Percentiles rank a stretch among this genome's conserved stretches.
Evolutionary conservation across 1,140 invertebrate species (phyloP).

Genomic region (Bradynema listronoti): DNA sequence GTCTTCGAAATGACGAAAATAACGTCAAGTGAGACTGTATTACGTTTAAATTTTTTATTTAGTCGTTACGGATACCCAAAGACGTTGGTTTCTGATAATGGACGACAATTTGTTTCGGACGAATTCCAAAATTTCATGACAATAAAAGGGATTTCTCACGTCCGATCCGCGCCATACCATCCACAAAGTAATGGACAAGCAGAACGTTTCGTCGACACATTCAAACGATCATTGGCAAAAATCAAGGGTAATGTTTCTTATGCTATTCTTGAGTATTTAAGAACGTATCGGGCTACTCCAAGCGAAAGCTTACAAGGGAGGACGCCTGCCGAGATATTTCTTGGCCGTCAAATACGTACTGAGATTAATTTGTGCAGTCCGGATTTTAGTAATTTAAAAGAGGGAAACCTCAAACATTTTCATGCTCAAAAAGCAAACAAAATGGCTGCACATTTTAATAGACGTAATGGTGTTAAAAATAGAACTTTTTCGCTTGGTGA

Average conservation of each 20-base stretch:
- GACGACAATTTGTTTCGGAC: neutral
- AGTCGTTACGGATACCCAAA: no score
- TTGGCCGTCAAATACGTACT: conserved; percentile 8
- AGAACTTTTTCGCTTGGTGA: no score
- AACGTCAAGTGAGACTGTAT: no score
- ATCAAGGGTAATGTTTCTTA: neutral
- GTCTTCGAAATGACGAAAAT: no score
- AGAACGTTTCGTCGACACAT: conserved; percentile 10
- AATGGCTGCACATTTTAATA: no score
- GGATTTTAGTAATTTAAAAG: no score
- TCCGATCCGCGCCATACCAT: conserved; percentile 9
- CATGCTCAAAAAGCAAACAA: no score
- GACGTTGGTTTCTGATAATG: no score
- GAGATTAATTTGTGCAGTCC: conserved; percentile 3
- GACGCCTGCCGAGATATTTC: conserved; percentile 14
- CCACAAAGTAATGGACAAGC: conserved; percentile 13
- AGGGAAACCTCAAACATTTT: no score
- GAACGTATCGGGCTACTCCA: conserved; percentile 9
- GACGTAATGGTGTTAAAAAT: no score
- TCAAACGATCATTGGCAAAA: conserved; percentile 7
- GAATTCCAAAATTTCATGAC: conserved; percentile 6
- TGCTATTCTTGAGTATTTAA: conserved; percentile 7
- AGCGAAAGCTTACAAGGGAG: neutral
- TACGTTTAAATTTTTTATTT: no score
- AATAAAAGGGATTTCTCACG: conserved; percentile 12